Conservation (phyloP, 2,113 vertebrate species). For the Rhynchomys soricoides region DNA sequence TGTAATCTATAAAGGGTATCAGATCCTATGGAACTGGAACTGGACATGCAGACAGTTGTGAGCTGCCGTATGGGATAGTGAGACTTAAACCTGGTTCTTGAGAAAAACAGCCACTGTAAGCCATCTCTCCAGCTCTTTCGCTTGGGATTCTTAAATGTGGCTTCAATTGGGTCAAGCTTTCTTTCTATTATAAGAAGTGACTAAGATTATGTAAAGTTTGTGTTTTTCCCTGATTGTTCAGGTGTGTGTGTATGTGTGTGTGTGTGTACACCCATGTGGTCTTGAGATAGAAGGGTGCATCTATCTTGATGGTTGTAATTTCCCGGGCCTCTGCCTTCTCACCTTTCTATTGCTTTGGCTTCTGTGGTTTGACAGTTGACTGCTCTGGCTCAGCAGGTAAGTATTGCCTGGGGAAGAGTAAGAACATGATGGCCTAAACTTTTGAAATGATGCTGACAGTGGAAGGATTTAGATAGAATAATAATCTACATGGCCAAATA, state of each 20-base stretch:
- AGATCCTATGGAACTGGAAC: no score
- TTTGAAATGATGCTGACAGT: slow-evolving; percentile 17
- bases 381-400: not conserved
- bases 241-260: not conserved
- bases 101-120: not conserved
- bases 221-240: not conserved
- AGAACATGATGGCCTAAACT: not conserved
- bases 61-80: not conserved
- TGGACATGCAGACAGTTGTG: no score
- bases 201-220: not conserved
- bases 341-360: slow-evolving; percentile 1
- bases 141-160: not conserved
- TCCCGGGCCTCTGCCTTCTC: not conserved
- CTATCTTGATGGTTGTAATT: not conserved
- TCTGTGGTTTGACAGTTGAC: slow-evolving; percentile 13
- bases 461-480: not conserved
- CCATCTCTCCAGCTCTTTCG: not conserved
- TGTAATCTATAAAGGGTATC: not conserved
- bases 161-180: slow-evolving; percentile 35
- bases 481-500: not conserved
- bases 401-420: not conserved
- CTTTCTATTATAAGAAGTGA: not conserved
- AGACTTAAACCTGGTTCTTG: not conserved
- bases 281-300: not conserved
- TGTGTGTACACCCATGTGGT: not conserved